Percentiles rank a stretch among this genome's conserved stretches.
Evolutionary conservation across 2,888 invertebrate genomes (phyloP).

Genomic region (Volucella zonaria): DNA sequence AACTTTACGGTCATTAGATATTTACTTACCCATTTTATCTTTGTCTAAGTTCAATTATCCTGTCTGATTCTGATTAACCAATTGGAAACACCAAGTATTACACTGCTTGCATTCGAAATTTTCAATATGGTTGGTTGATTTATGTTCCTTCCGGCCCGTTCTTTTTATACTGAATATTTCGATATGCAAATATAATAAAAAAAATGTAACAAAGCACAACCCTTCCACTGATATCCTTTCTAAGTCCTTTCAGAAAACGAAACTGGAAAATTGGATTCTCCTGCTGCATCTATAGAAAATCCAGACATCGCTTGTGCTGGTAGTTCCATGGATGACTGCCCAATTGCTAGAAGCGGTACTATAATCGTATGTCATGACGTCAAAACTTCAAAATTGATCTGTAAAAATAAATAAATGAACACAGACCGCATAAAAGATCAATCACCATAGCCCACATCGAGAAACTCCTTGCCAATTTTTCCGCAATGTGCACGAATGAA

Average conservation of each 20-base stretch:
- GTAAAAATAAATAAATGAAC: conserved; percentile 34
- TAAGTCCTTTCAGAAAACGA: conserved; percentile 23
- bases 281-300: conserved; percentile 1
- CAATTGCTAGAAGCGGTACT: not conserved
- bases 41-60: not conserved
- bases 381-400: conserved; percentile 21
- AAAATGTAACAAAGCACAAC: conserved; percentile 16
- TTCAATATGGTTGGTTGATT: not conserved
- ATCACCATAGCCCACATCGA: conserved; percentile 13
- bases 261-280: conserved; percentile 37
- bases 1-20: no score
- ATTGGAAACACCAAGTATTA: conserved; percentile 11
- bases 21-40: no score
- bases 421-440: conserved; percentile 20
- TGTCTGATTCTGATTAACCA: conserved; percentile 2
- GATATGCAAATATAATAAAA: conserved; percentile 22
- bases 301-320: not conserved
- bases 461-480: conserved; percentile 2
- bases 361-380: conserved; percentile 10
- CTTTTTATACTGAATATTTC: not conserved
- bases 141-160: not conserved
- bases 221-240: conserved; percentile 12
- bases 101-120: not conserved
- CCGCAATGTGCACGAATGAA: not conserved
- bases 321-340: conserved; percentile 14